Base-by-base conservation (phyloP, 2,113 vertebrate species). In the Laterallus jamaicensis region DNA sequence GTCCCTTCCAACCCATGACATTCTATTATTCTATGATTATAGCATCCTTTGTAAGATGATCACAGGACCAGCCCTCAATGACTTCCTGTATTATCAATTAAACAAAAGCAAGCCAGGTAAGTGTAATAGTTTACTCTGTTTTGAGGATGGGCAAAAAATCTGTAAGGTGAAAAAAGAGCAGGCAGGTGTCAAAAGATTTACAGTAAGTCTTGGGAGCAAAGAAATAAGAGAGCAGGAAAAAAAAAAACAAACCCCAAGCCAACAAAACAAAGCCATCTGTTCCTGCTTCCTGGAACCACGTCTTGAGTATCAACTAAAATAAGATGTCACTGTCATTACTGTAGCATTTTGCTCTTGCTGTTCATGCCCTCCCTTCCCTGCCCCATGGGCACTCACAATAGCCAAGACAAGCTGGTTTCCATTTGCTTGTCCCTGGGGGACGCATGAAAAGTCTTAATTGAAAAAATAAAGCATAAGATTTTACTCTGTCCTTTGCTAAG, bases 251-350 rank as follows among this genome's bases (percentile, higher is more conserved):
- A 52, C 25, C 21, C 50, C 50, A 54, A 54, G 26, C 25, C 52
- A 26, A 54, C 25, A 54, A 75, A 26, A 54, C 25, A 54, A 75
- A 92, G 74, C 40, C 32, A 82, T 95, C 81, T 94, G 93, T 55
- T 95, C 91, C 69, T 84, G 47, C 74, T 84, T 84, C 74, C 78
- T 76, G 54, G 62, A 93, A 75, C 31, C 64, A 73, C 17, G 15
- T 54, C 92, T 82, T 73, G 87, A 79, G 29, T 71, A 79, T 56
- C 56, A 91, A 78, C 81, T 87, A 84, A 93, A 96, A 52, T 64
- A 95, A 92, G 81, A 84, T 7, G 19, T 78, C 62, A 56, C 58
- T 54, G 66, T 82, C 40, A 88, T 66, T 82, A 89, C 58, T 85
- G 44, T 78, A 94, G 82, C 40, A 54, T 31, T 82, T 76, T 16